Evolutionary conservation across 2,888 invertebrate genomes (phyloP).

Genomic region (Cheilosia grossa): DNA sequence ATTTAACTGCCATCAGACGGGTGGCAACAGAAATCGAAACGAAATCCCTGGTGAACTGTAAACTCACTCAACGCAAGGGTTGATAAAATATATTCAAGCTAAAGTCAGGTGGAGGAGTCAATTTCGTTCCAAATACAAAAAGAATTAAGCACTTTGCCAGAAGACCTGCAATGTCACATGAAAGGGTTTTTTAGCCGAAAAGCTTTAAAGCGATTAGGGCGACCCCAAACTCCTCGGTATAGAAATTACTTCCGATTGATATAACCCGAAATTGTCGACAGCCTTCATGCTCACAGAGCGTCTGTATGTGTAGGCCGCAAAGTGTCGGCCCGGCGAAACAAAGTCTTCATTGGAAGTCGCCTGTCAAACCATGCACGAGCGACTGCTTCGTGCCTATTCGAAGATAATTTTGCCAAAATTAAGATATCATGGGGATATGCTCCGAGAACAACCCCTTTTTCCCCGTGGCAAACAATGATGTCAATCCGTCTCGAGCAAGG

Average conservation of each 20-base stretch:
- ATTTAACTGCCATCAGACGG: conserved; percentile 58
- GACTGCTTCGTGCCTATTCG: conserved; percentile 43
- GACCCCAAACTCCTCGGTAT: background rate
- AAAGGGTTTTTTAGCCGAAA: conserved; percentile 29
- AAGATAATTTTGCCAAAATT: conserved; percentile 58
- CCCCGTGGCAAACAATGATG: conserved; percentile 25
- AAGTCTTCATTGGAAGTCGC: conserved; percentile 19
- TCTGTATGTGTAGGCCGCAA: conserved; percentile 7
- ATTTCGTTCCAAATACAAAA: conserved; percentile 17
- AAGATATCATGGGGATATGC: conserved; percentile 36
- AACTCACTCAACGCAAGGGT: conserved; percentile 15
- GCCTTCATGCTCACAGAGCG: background rate
- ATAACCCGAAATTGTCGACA: background rate
- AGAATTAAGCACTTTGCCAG: conserved; percentile 39
- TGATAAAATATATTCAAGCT: conserved; percentile 50
- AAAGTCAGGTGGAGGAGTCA: conserved; percentile 53
- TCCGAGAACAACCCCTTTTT: conserved; percentile 10
- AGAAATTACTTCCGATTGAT: conserved; percentile 33
- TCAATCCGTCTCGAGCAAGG: conserved; percentile 43
- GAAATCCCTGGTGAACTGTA: conserved; percentile 32
- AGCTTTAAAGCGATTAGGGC: conserved; percentile 20
- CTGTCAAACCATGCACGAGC: conserved; percentile 44
- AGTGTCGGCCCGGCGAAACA: conserved; percentile 3
- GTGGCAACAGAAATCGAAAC: conserved; percentile 47
- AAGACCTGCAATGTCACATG: conserved; percentile 23